Base-by-base conservation (phyloP, 2,888 invertebrate species). In the Dimorphilus gyrociliatus region DNA sequence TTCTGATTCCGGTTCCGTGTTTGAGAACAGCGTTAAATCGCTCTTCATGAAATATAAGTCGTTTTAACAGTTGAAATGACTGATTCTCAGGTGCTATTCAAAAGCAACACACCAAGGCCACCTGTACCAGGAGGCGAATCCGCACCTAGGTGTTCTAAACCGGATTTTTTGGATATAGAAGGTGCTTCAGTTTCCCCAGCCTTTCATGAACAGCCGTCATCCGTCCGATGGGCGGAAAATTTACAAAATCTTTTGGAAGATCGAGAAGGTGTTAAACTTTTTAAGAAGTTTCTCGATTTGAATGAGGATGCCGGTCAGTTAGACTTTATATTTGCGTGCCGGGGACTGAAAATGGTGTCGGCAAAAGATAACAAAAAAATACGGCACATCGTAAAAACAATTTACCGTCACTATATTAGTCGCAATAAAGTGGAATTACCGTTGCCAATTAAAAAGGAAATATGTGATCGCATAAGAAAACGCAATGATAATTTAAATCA, bases 151-250 rank as follows among this genome's bases (percentile, higher is more conserved):
- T n/a, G n/a, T n/a, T n/a, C n/a, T n/a, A n/a, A n/a, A n/a, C n/a
- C n/a, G n/a, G n/a, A n/a, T n/a, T n/a, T n/a, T n/a, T n/a, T n/a
- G n/a, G n/a, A n/a, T n/a, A n/a, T n/a, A n/a, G n/a, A n/a, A n/a
- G n/a, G n/a, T n/a, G n/a, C n/a, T n/a, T n/a, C n/a, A n/a, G n/a
- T n/a, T n/a, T n/a, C n/a, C n/a, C n/a, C n/a, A n/a, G n/a, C n/a
- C n/a, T n/a, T n/a, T n/a, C n/a, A n/a, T n/a, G n/a, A n/a, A n/a
- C n/a, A n/a, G n/a, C n/a, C n/a, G n/a, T n/a, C n/a, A n/a, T n/a
- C n/a, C n/a, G n/a, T n/a, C n/a, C n/a, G n/a, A 58, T 90, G 90
- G 88, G 82, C 86, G 27, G 72, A 76, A 47, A 79, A 77, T 50
- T 71, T 90, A 51, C 76, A 76, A 59, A 72, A 75, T 53, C 69